Base-by-base conservation (phyloP, 1,140 invertebrate genomes). In the Agrypnia vestita region DNA sequence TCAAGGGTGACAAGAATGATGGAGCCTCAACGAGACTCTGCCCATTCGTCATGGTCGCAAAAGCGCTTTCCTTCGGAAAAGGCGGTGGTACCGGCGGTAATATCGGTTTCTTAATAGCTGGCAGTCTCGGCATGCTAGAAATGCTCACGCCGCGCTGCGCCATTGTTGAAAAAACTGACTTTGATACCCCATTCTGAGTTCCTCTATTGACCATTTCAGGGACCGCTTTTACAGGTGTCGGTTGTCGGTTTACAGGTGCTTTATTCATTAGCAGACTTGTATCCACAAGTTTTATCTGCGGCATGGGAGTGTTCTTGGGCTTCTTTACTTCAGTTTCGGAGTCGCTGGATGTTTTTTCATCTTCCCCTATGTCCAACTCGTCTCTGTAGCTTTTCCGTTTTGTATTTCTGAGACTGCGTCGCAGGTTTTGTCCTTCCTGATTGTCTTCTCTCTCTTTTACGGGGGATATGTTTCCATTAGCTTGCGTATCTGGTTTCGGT, bases 341-440 rank as follows among this genome's bases (percentile, higher is more conserved):
- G n/a, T 76, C 56, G 44, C 11, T 25, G 0, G 56, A 75, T 13
- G 47, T 21, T 1, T 4, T 19, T 12, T 49, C 46, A 6, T 46
- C 49, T 0, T 53, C 25, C 11, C 49, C 56, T 35, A 15, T 9
- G n/a, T 59, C 11, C 8, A 55, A 13, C 10, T 13, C 13, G 17
- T 74, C 51, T 43, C 19, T 74, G 19, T 76, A 62, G 56, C 53
- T 49, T n/a, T 67, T 76, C 25, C 74, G 43, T n/a, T 62, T 51
- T 11, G 56, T 62, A 25, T 62, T 49, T 0, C 74, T 8, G 15
- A 51, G 56, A 44, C 74, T 76, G 9, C 56, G 3, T 11, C 61
- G 17, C 11, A 62, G 55, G 1, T 6, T 12, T 13, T 4, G 3
- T n/a, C 8, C 13, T 10, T 62, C 74, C 1, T 47, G 43, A 19